phyloP scores from a whole-genome alignment of 2,797 vertebrate species.

The Rallus crepitans region DNA sequence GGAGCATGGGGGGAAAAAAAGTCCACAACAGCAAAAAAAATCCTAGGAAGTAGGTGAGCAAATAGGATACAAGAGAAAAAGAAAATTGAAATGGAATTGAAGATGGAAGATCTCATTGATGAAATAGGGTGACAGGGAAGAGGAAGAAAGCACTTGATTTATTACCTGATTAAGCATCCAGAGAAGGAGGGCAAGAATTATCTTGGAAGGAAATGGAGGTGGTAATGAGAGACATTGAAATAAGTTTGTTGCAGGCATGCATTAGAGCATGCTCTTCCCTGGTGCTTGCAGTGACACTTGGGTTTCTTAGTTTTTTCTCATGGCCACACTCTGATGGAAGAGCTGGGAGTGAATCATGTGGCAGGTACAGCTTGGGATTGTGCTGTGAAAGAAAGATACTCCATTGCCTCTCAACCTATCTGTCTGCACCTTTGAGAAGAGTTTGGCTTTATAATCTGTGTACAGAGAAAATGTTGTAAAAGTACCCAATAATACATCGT shows the following conservation, averaged over 20 bases:
- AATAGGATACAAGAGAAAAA: not conserved
- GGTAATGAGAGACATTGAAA: not conserved
- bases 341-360: fast-evolving
- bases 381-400: not conserved
- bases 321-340: not conserved
- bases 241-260: fast-evolving
- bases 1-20: not conserved
- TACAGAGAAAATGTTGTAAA: not conserved
- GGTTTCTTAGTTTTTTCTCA: not conserved
- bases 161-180: not conserved
- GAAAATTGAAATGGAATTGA: not conserved
- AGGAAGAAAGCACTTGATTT: not conserved
- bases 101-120: not conserved
- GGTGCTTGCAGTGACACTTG: not conserved
- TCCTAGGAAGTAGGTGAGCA: not conserved
- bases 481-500: not conserved
- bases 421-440: not conserved
- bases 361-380: not conserved
- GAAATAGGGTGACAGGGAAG: not conserved
- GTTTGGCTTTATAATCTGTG: not conserved
- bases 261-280: not conserved
- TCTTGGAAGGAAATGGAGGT: not conserved
- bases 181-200: not conserved
- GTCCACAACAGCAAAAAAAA: no score
- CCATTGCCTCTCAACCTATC: not conserved